Evolutionary conservation across 1,140 invertebrate genomes (phyloP).

Genomic region (Drosophila elegans): DNA sequence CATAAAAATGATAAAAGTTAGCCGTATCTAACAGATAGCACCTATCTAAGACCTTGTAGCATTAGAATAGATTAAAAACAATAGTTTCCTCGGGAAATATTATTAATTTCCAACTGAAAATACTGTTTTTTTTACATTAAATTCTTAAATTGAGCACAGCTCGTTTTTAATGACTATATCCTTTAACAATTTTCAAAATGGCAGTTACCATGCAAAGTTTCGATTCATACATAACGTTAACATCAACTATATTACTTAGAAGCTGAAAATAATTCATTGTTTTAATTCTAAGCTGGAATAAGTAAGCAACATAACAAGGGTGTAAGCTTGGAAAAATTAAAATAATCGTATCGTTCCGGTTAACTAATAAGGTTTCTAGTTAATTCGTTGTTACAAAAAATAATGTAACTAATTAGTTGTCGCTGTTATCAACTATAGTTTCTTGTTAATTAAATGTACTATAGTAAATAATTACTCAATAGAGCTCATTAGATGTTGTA

Average conservation of each 20-base stretch:
- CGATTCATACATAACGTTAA: too few species aligned
- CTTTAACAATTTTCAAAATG: too few species aligned
- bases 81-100: background rate
- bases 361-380: background rate
- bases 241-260: too few species aligned
- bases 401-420: background rate
- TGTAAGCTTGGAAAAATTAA: background rate
- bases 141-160: too few species aligned
- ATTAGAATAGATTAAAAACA: background rate
- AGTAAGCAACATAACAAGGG: background rate
- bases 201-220: too few species aligned
- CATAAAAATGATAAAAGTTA: too few species aligned
- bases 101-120: too few species aligned
- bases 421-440: background rate
- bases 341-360: background rate
- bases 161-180: too few species aligned
- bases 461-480: constrained; percentile 1
- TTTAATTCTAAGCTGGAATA: background rate
- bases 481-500: background rate
- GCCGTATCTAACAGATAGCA: background rate
- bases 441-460: constrained; percentile 1
- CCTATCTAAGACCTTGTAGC: constrained; percentile 2
- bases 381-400: background rate
- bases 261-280: background rate
- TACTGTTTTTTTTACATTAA: background rate